These are phyloP conservation scores for Hiodon tergisus DNA, from an alignment of 2,113 vertebrate genomes.

Conservation along the genomic window DNA sequence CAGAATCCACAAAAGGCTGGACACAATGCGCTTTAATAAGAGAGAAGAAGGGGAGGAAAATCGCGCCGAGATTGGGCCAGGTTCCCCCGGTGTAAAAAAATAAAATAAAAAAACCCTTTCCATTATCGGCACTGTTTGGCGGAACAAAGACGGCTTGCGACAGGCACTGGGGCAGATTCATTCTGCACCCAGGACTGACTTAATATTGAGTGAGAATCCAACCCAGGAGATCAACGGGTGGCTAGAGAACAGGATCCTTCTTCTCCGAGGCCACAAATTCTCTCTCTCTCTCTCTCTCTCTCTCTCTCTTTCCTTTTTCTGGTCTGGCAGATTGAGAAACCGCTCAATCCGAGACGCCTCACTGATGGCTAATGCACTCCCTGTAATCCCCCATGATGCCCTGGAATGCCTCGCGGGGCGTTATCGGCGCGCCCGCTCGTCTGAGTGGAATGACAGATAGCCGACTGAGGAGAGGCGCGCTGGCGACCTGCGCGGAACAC, in stretches of 20 bases:
- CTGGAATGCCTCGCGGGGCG: background rate
- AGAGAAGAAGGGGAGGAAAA: constrained; percentile 15
- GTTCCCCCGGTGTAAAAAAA: constrained; percentile 23
- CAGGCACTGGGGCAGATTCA: constrained; percentile 17
- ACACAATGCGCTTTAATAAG: constrained; percentile 32
- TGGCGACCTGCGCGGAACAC: no score
- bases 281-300: background rate
- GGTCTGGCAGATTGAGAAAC: background rate
- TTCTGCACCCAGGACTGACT: constrained; percentile 26
- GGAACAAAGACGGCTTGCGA: constrained; percentile 25
- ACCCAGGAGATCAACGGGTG: constrained; percentile 23
- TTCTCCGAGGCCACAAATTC: constrained; percentile 1
- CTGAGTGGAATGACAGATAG: constrained; percentile 1
- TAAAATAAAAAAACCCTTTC: constrained; percentile 12
- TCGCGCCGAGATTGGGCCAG: constrained; percentile 17
- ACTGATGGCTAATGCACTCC: background rate
- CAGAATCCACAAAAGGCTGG: constrained; percentile 21
- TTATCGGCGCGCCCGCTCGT: background rate
- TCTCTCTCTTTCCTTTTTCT: background rate
- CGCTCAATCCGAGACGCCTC: background rate
- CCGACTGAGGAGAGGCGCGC: background rate
- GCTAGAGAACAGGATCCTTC: constrained; percentile 11
- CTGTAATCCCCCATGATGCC: constrained; percentile 5
- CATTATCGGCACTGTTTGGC: constrained; percentile 24
- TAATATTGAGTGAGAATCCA: constrained; percentile 29